A percentile compares a stretch with the other conserved stretches of the same genome.
phyloP scores from a whole-genome alignment of 2,113 vertebrate species.

The Myotis davidii region DNA sequence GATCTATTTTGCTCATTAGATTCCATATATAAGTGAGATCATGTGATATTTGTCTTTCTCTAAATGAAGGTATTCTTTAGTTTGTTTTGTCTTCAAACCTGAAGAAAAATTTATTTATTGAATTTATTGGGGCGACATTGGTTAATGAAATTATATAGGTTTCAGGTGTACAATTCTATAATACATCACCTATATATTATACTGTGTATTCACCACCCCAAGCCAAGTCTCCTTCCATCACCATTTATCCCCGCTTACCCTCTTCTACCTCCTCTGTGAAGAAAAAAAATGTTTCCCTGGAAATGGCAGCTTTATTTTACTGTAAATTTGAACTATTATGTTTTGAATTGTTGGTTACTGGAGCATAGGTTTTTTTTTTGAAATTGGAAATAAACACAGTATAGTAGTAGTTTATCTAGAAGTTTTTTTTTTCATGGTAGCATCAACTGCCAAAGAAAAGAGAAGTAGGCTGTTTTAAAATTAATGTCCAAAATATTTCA shows the following conservation, averaged over 20 bases:
- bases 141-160: not conserved
- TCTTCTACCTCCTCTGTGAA: not conserved
- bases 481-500: constrained; percentile 26
- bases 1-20: too few species aligned
- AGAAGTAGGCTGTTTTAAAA: constrained; percentile 26
- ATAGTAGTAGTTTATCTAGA: constrained; percentile 3
- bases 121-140: not conserved
- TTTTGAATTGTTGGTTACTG: constrained; percentile 50
- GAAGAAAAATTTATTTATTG: not conserved
- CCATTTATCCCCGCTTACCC: not conserved
- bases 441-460: constrained; percentile 22
- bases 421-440: not conserved
- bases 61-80: not conserved
- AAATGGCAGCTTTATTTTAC: constrained; percentile 27
- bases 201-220: not conserved
- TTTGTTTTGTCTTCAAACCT: constrained; percentile 43
- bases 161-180: not conserved
- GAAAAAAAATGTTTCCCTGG: not conserved
- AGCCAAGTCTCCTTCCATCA: not conserved
- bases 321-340: constrained; percentile 5
- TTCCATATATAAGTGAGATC: too few species aligned
- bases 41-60: too few species aligned
- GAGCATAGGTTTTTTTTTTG: constrained; percentile 27
- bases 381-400: constrained; percentile 42
- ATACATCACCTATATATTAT: not conserved